Conservation (phyloP, 1,140 invertebrate genomes). For the Temnothorax curvispinosus region DNA sequence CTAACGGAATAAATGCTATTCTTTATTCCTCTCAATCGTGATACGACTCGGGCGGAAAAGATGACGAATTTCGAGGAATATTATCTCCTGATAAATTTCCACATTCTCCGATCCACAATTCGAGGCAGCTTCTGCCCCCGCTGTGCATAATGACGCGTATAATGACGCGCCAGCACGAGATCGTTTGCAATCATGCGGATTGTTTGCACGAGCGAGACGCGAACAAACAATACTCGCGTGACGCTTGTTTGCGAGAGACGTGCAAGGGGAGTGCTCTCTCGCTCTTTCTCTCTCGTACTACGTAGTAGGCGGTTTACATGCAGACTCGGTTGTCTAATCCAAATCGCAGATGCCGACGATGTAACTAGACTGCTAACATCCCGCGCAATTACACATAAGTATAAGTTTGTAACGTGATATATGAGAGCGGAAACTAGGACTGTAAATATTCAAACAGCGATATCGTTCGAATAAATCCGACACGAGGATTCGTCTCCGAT, state of each 20-base stretch:
- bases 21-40: not conserved
- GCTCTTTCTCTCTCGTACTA: not conserved
- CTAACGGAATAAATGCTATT: not conserved
- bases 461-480: not conserved
- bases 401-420: not conserved
- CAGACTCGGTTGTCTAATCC: slow-evolving; percentile 14
- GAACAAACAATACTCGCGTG: slow-evolving; percentile 48
- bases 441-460: slow-evolving; percentile 21
- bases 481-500: not conserved
- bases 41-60: not conserved
- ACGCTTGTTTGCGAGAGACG: slow-evolving; percentile 47
- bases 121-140: not conserved
- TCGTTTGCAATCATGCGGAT: slow-evolving; percentile 45
- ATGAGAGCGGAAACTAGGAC: not conserved
- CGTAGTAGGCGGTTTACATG: slow-evolving; percentile 36
- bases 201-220: slow-evolving; percentile 47
- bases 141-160: not conserved
- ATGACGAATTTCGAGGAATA: not conserved
- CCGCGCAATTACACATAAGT: not conserved
- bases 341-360: slow-evolving; percentile 40
- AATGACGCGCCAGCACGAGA: slow-evolving; percentile 43
- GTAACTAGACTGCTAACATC: slow-evolving; percentile 26
- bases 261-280: not conserved
- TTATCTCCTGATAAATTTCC: not conserved
- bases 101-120: not conserved